Percentiles rank a stretch among this genome's conserved stretches.
These are phyloP conservation scores for Cyanistes caeruleus DNA, from an alignment of 2,113 vertebrate genomes.

Conservation along the genomic window DNA sequence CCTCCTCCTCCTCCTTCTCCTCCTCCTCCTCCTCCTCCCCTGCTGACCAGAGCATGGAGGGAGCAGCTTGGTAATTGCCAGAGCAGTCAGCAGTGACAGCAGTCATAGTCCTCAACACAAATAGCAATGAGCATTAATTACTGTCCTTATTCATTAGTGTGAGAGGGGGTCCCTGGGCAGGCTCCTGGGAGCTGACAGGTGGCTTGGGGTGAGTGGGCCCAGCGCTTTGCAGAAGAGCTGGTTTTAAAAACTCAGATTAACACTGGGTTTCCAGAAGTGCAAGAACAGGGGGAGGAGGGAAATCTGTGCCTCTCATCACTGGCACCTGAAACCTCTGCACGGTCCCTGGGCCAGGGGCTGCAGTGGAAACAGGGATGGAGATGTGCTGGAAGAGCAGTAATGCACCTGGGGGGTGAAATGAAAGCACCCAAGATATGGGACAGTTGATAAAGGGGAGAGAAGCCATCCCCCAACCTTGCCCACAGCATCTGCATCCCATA, in stretches of 20 bases:
- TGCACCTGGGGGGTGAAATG: background rate
- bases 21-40: background rate
- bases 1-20: background rate
- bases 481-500: background rate
- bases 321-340: background rate
- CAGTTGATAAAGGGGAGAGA: background rate
- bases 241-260: background rate
- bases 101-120: background rate
- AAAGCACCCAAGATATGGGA: rapidly evolving
- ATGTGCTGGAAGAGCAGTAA: background rate
- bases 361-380: background rate
- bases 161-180: slow-evolving; percentile 11
- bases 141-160: slow-evolving; percentile 42
- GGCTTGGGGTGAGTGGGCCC: background rate
- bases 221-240: background rate
- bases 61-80: background rate
- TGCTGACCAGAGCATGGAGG: rapidly evolving
- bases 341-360: background rate
- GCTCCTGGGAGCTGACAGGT: background rate
- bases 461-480: background rate
- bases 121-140: slow-evolving; percentile 32
- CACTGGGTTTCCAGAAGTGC: rapidly evolving
- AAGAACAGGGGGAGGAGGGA: background rate
- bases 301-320: rapidly evolving
- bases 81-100: background rate